Evolutionary conservation across 2,888 invertebrate species (phyloP).

Genomic region (Morpho deidamia): DNA sequence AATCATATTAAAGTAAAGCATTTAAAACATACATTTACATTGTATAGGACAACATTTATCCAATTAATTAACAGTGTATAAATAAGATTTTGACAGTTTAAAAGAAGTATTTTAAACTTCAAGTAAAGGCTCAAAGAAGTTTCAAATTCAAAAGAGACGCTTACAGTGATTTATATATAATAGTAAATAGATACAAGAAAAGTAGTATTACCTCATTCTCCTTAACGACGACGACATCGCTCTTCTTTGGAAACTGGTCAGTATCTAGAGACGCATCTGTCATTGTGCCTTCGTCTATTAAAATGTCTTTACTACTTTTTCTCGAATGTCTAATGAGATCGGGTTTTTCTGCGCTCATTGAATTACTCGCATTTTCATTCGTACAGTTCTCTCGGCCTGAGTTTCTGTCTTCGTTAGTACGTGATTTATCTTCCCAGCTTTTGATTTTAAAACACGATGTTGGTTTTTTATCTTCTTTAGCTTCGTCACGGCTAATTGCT

Average conservation of each 20-base stretch:
- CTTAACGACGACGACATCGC: conserved; percentile 56
- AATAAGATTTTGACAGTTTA: no score
- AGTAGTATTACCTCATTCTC: conserved; percentile 46
- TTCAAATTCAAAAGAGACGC: no score
- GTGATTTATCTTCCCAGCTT: conserved; percentile 62
- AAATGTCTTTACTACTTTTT: conserved; percentile 51
- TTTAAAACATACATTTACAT: no score
- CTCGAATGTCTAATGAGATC: conserved; percentile 64
- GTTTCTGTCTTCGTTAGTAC: conserved; percentile 55
- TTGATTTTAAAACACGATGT: conserved; percentile 73
- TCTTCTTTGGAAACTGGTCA: conserved; percentile 36
- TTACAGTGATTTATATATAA: no score
- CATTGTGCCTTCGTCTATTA: conserved; percentile 56
- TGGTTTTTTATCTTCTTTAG: conserved; percentile 62
- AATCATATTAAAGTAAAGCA: no score
- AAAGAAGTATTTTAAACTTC: no score
- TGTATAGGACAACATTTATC: no score
- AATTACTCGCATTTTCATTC: conserved; percentile 66
- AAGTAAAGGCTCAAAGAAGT: no score
- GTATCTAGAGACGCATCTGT: conserved; percentile 38
- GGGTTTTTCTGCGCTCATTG: conserved; percentile 52
- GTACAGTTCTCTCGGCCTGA: conserved; percentile 61
- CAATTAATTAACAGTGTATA: no score
- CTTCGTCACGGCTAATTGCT: conserved; percentile 55
- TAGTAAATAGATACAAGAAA: not conserved